Conservation (phyloP, 2,797 vertebrate genomes). For the Acomys russatus region DNA sequence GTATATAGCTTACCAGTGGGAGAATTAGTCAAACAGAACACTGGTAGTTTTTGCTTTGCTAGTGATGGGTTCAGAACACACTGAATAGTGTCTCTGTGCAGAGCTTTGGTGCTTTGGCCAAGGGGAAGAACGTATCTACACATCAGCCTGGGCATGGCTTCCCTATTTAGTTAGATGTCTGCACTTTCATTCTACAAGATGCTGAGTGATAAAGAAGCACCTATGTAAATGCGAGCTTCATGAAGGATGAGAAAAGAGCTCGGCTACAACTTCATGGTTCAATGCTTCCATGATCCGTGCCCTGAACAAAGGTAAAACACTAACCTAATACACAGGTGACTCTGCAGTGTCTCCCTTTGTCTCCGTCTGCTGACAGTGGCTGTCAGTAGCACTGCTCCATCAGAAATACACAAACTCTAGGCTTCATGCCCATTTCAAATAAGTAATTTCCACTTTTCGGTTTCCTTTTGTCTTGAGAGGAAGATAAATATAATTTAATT, state of each 20-base stretch:
- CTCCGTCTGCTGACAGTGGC: too few relatives aligned
- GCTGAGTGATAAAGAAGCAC: neutral
- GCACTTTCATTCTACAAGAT: neutral
- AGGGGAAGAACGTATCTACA: neutral
- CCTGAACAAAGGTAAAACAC: neutral
- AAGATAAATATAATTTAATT: neutral
- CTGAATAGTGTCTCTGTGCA: neutral
- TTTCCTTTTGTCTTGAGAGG: constrained; percentile 4
- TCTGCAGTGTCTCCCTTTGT: neutral
- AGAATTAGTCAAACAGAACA: constrained; percentile 26
- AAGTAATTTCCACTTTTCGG: neutral
- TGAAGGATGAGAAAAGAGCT: neutral
- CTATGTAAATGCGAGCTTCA: neutral
- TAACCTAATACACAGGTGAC: neutral
- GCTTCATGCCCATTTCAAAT: neutral
- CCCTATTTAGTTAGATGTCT: neutral
- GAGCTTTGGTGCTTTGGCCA: neutral
- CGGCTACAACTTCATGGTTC: neutral
- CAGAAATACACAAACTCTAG: neutral
- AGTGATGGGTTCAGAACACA: neutral
- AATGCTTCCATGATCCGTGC: neutral
- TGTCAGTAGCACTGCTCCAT: neutral
- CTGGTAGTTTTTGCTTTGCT: constrained; percentile 7
- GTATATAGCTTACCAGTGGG: neutral
- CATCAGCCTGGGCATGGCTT: neutral